Conservation (phyloP, 2,113 vertebrate species). For the Anarrhichthys ocellatus region DNA sequence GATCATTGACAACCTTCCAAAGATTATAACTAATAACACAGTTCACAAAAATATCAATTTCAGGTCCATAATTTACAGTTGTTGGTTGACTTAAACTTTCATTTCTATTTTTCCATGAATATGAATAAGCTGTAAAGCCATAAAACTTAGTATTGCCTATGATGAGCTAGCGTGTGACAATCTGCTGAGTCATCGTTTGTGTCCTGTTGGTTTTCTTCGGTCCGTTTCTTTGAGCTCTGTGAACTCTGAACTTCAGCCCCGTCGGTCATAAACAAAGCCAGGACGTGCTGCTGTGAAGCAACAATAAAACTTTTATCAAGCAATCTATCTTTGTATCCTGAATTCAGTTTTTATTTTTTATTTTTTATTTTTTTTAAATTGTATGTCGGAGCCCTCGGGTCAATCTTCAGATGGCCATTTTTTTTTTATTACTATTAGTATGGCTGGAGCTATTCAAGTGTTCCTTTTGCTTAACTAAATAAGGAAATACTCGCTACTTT, state of each 20-base stretch:
- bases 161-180: background rate
- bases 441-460: too few species aligned
- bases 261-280: background rate
- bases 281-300: background rate
- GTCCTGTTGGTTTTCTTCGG: background rate
- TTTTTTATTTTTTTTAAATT: background rate
- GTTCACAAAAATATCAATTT: constrained; percentile 1
- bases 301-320: background rate
- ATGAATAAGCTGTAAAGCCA: background rate
- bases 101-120: background rate
- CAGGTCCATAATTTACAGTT: background rate
- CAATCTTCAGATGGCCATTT: background rate
- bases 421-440: too few species aligned
- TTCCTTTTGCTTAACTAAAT: too few species aligned
- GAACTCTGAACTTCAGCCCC: too few species aligned
- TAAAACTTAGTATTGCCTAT: background rate
- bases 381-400: too few species aligned
- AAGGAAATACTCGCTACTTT: too few species aligned
- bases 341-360: background rate
- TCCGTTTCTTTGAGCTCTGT: background rate
- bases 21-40: constrained; percentile 3
- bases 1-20: constrained; percentile 18
- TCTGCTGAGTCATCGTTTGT: background rate
- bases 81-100: too few species aligned
- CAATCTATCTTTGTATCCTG: background rate